Evolutionary conservation across 2,888 invertebrate species (phyloP).

Genomic region (Parnassius glacialis): DNA sequence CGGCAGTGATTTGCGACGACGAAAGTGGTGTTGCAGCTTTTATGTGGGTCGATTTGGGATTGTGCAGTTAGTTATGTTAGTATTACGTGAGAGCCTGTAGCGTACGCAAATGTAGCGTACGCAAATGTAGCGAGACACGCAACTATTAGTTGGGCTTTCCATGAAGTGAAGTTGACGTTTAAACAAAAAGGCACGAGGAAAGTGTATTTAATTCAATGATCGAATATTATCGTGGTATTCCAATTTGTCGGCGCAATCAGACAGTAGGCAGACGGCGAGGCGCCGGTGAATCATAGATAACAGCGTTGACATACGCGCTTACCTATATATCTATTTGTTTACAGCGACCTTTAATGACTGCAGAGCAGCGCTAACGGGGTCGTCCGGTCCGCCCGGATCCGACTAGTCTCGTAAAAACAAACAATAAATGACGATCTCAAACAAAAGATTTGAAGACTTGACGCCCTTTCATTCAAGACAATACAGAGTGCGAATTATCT

Average conservation of each 20-base stretch:
- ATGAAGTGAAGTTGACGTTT: constrained; percentile 8
- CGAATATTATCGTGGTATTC: constrained; percentile 68
- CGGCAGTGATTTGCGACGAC: constrained; percentile 77
- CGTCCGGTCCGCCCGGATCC: constrained; percentile 48
- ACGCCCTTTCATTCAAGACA: constrained; percentile 18
- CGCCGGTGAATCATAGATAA: constrained; percentile 79
- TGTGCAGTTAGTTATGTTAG: constrained; percentile 60
- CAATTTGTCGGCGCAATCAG: constrained; percentile 68
- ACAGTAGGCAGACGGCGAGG: constrained; percentile 71
- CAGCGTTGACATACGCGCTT: constrained; percentile 63
- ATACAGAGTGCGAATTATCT: constrained; percentile 22
- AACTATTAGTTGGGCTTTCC: constrained; percentile 9
- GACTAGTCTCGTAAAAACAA: constrained; percentile 54
- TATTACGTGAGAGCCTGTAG: constrained; percentile 56
- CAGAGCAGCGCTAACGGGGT: constrained; percentile 45
- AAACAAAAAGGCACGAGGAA: constrained; percentile 33
- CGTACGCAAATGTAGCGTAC: constrained; percentile 17
- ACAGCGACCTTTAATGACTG: constrained; percentile 72
- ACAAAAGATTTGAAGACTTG: constrained; percentile 24
- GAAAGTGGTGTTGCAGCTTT: constrained; percentile 80
- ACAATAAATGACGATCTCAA: constrained; percentile 33
- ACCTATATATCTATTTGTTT: constrained; percentile 73
- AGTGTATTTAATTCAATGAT: constrained; percentile 66
- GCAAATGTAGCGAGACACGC: constrained; percentile 16
- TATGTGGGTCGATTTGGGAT: constrained; percentile 74